Evolutionary conservation across 2,888 invertebrate species (phyloP).

Genomic region (Pollenia amentaria): DNA sequence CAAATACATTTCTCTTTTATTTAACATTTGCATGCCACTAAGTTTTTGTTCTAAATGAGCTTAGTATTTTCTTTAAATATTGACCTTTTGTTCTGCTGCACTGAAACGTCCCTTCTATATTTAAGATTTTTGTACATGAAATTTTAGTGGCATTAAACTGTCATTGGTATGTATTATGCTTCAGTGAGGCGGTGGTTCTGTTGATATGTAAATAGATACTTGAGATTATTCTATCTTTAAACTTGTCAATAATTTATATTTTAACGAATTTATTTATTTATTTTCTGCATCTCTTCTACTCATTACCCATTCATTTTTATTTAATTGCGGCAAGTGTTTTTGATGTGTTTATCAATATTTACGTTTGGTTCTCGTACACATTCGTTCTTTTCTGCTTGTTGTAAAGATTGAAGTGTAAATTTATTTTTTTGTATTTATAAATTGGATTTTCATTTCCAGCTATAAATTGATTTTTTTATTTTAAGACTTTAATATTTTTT

Average conservation of each 20-base stretch:
- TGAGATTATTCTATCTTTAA: conserved; percentile 15
- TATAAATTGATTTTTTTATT: not conserved
- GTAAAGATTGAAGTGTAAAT: conserved; percentile 20
- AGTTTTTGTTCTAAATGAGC: not conserved
- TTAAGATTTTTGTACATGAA: not conserved
- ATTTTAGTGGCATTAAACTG: not conserved
- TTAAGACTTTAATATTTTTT: conserved; percentile 29
- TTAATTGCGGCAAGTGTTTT: conserved; percentile 65
- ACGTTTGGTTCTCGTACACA: not conserved
- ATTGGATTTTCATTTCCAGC: not conserved
- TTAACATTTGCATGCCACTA: not conserved
- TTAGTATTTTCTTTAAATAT: conserved; percentile 47
- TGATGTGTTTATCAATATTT: conserved; percentile 68
- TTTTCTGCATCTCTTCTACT: not conserved
- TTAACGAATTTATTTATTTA: conserved; percentile 16
- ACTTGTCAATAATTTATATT: conserved; percentile 48
- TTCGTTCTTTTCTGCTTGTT: not conserved
- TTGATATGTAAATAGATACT: conserved; percentile 36
- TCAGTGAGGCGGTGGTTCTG: conserved; percentile 20
- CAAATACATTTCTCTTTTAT: not conserved
- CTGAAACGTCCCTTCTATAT: not conserved
- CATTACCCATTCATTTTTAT: conserved; percentile 32
- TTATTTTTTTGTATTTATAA: conserved; percentile 25
- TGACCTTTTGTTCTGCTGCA: conserved; percentile 7
- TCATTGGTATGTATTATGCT: not conserved